Base-by-base conservation (phyloP, 2,888 invertebrate species). In the Cerastoderma edule region DNA sequence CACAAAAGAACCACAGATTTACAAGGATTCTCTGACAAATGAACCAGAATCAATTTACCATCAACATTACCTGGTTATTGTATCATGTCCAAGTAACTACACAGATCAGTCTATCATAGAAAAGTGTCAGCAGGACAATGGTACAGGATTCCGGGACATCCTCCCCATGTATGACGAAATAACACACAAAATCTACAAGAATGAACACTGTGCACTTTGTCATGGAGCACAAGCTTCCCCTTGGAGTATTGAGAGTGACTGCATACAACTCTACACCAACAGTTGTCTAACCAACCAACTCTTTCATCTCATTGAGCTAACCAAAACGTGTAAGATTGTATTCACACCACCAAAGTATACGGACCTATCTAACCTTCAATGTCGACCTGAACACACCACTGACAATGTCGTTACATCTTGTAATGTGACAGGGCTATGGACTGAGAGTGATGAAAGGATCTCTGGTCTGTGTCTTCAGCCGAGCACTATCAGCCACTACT, bases 131-230 rank as follows among this genome's bases (percentile, higher is more conserved):
- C n/a, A 64, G 19, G 32, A 39, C 0, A 22, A 53, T 28, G 44
- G 57, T 13, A 1, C 39, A 16, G 16, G 39, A 10, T 64, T 69
- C 24, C n/a, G 32, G 13, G 74, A 69, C 28, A 53, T 46, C 33
- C 48, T 74, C 24, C 74, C 74, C 24, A 57, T 65, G 3, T n/a
- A 50, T 27, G 56, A 65, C 46, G 28, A 22, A 30, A 5, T 28
- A 19, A 30, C 32, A 13, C 13, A 19, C 6, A 46, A 53, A 19
- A 53, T 74, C 13, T 74, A 69, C 44, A 46, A 24, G 19, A 74
- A 74, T 57, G 50, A 57, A 35, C 39, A 64, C 54, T 74, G 74
- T 48, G 74, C 74, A 39, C 2, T 53, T 24, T 74, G 74, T 57
- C 30, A 74, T 32, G 54, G 57, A 19, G 13, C 13, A 13, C 22